Conservation (phyloP, 2,888 invertebrate genomes). For the Oscheius sp. region DNA sequence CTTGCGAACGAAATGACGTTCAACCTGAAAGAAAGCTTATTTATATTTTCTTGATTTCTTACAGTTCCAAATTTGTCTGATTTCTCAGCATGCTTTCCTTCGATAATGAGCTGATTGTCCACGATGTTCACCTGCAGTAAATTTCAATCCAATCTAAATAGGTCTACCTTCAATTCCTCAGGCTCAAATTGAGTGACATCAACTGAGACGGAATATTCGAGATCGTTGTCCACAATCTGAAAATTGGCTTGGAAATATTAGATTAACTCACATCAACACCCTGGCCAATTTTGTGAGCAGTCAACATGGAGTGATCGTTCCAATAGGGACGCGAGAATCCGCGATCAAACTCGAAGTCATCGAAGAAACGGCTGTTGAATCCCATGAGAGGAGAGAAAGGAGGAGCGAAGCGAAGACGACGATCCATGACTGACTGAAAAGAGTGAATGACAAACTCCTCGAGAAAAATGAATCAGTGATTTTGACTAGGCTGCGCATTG, state of each 20-base stretch:
- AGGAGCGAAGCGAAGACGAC: slow-evolving; percentile 41
- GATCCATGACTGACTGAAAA: slow-evolving; percentile 36
- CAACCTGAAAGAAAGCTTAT: slow-evolving; percentile 42
- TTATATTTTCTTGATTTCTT: background rate
- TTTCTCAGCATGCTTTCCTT: slow-evolving; percentile 61
- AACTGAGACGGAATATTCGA: slow-evolving; percentile 52
- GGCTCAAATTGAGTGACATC: slow-evolving; percentile 63
- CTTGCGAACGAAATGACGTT: slow-evolving; percentile 58
- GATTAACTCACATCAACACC: slow-evolving; percentile 50
- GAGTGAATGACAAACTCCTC: background rate
- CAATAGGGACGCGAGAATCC: slow-evolving; percentile 56
- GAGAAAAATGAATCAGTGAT: background rate
- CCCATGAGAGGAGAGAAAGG: slow-evolving; percentile 48
- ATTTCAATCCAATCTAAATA: background rate
- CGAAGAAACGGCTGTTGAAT: slow-evolving; percentile 49
- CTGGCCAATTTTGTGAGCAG: slow-evolving; percentile 56
- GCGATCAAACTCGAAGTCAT: slow-evolving; percentile 61
- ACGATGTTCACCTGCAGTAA: slow-evolving; percentile 55
- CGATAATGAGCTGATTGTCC: slow-evolving; percentile 58
- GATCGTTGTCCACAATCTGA: slow-evolving; percentile 49
- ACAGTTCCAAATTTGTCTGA: slow-evolving; percentile 58
- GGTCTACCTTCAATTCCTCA: slow-evolving; percentile 56
- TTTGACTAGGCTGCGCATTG: slow-evolving; percentile 9
- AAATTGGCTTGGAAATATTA: slow-evolving; percentile 1
- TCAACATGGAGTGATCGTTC: slow-evolving; percentile 55